A percentile compares a stretch with the other conserved stretches of the same genome.
These are phyloP conservation scores for Oryctes rhinoceros DNA, from an alignment of 1,140 invertebrate species.

Conservation along the genomic window DNA sequence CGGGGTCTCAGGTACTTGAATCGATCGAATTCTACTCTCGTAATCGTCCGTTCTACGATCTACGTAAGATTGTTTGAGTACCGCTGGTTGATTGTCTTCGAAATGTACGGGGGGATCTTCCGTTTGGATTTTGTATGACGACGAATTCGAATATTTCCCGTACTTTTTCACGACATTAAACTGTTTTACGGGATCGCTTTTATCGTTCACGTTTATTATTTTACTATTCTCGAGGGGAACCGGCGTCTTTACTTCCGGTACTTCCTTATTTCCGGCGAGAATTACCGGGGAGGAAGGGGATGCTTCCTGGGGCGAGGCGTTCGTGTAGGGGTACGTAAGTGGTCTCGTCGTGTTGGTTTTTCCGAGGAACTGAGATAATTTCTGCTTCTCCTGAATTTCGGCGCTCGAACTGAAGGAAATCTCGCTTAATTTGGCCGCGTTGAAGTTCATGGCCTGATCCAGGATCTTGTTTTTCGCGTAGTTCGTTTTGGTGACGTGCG, in stretches of 20 bases:
- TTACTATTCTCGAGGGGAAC: not conserved
- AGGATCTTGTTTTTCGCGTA: conserved; percentile 60
- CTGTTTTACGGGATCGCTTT: conserved; percentile 18
- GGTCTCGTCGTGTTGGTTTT: conserved; percentile 54
- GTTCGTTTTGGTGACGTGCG: conserved; percentile 58
- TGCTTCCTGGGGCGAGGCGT: not conserved
- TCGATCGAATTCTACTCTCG: conserved; percentile 10
- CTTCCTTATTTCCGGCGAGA: not conserved
- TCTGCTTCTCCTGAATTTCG: conserved; percentile 43
- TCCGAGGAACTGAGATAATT: conserved; percentile 51
- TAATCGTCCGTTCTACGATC: not conserved
- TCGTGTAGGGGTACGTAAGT: conserved; percentile 58
- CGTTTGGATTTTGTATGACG: not conserved
- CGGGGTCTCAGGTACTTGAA: conserved; percentile 12
- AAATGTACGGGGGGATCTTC: not conserved
- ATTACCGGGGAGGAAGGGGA: not conserved
- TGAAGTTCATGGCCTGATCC: conserved; percentile 52
- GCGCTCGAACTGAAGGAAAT: conserved; percentile 9
- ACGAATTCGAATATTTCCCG: not conserved
- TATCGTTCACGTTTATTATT: not conserved
- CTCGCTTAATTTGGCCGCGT: conserved; percentile 44
- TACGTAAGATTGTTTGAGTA: conserved; percentile 9
- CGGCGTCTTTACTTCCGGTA: not conserved
- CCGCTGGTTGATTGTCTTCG: not conserved
- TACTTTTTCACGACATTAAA: conserved; percentile 25